A percentile compares a stretch with the other conserved stretches of the same genome.
phyloP scores from a whole-genome alignment of 2,797 vertebrate species.

The Melanogrammus aeglefinus region DNA sequence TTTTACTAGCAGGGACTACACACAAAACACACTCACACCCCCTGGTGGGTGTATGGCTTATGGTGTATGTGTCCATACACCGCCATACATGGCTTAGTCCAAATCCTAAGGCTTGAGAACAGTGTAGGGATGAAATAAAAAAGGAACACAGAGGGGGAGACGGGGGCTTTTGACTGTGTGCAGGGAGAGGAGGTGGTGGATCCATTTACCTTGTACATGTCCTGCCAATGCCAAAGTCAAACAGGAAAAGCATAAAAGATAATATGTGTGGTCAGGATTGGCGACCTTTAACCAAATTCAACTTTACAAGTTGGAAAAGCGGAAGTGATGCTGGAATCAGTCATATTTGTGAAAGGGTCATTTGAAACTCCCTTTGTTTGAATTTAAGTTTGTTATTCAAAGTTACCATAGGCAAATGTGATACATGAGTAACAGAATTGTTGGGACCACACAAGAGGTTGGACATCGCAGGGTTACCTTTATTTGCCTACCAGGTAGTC shows the following conservation, averaged over 20 bases:
- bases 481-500: slow-evolving; percentile 1
- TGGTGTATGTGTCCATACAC: slow-evolving; percentile 32
- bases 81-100: slow-evolving; percentile 77
- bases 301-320: background rate
- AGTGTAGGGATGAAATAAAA: slow-evolving; percentile 48
- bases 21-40: slow-evolving; percentile 16
- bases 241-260: slow-evolving; percentile 89
- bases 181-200: slow-evolving; percentile 18
- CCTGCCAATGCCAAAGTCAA: slow-evolving; percentile 90
- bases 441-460: background rate
- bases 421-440: background rate
- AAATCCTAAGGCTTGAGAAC: slow-evolving; percentile 66
- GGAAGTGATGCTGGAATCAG: background rate
- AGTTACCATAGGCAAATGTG: background rate
- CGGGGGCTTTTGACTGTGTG: slow-evolving; percentile 66
- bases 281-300: slow-evolving; percentile 39
- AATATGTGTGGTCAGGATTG: slow-evolving; percentile 82
- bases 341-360: background rate
- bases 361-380: background rate
- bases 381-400: background rate
- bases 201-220: slow-evolving; percentile 93
- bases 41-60: slow-evolving; percentile 37
- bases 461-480: background rate
- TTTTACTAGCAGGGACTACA: slow-evolving; percentile 29
- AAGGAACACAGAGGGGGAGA: slow-evolving; percentile 35